These are phyloP conservation scores for Melanotaenia parkinsoni DNA, from an alignment of 2,797 vertebrate genomes.

Conservation along the genomic window DNA sequence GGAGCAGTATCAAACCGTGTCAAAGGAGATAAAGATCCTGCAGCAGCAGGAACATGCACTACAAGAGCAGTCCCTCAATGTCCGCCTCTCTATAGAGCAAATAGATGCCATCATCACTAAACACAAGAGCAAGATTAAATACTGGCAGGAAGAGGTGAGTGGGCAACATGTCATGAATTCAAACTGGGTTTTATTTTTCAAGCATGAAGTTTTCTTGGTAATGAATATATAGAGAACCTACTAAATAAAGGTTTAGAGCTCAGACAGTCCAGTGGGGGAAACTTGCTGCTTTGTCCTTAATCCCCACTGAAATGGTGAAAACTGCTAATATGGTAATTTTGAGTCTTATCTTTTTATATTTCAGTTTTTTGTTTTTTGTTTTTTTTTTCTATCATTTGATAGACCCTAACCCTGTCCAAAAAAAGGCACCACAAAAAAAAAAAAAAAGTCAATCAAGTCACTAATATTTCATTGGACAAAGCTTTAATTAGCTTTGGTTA, in stretches of 20 bases:
- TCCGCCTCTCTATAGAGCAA: slow-evolving; percentile 92
- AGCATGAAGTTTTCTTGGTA: neutral
- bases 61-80: slow-evolving; percentile 90
- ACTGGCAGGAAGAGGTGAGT: slow-evolving; percentile 95
- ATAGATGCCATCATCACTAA: slow-evolving; percentile 86
- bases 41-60: slow-evolving; percentile 88
- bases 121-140: slow-evolving; percentile 90
- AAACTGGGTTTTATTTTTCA: neutral
- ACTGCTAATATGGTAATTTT: neutral
- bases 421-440: no score
- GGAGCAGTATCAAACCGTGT: slow-evolving; percentile 83
- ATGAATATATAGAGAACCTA: neutral
- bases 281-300: no score
- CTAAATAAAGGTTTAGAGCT: neutral
- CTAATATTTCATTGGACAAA: no score
- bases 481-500: no score
- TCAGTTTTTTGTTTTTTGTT: neutral
- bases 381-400: neutral
- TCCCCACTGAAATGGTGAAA: no score
- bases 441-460: no score
- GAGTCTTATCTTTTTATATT: no score
- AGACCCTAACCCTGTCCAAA: no score
- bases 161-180: neutral
- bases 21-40: slow-evolving; percentile 87
- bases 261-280: neutral